Base-by-base conservation (phyloP, 2,113 vertebrate species). In the Neopipo cinnamomea region DNA sequence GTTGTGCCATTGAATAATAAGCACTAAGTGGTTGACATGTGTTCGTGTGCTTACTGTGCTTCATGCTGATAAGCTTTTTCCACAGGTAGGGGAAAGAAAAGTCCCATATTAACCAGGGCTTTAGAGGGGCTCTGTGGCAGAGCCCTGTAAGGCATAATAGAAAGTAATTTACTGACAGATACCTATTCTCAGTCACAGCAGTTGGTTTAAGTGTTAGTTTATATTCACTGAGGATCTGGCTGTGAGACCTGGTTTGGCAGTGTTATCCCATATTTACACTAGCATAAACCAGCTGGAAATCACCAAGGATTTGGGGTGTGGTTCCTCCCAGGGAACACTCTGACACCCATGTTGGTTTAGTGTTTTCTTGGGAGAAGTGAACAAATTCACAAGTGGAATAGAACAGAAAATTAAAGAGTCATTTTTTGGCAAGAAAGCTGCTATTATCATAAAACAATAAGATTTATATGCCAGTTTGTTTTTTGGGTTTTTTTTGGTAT, bases 321-420 rank as follows among this genome's bases (percentile, higher is more conserved):
- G 72, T 41, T 79, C 75, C 67, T 88, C 3, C 0, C 24, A 50
- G 72, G 9, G 41, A 87, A 22, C 20, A 19, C 33, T 63, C 44
- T 47, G 73, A 89, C 68, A 65, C 52, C 35, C 41, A 33, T 74
- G 59, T 74, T 67, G 9, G 22, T 88, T 92, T 78, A 78, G 35
- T 46, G 55, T 50, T 93, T 88, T 80, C 72, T 63, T 71, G 67
- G 39, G 75, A 90, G 58, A 84, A 88, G 59, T 24, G 47, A 96
- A 39, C 25, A 50, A 11, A 25, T 80, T 93, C 47, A 49, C 18
- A 63, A 66, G 31, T 19, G 56, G 59, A 83, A 70, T 37, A 73
- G 27, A 75, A 85, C 22, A 83, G 62, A 96, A 77, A 71, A 86
- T 84, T 58, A 74, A 59, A 59, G 78, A 80, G 39, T 50, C 76